Conservation (phyloP, 2,797 vertebrate species). For the Apogon talboti region DNA sequence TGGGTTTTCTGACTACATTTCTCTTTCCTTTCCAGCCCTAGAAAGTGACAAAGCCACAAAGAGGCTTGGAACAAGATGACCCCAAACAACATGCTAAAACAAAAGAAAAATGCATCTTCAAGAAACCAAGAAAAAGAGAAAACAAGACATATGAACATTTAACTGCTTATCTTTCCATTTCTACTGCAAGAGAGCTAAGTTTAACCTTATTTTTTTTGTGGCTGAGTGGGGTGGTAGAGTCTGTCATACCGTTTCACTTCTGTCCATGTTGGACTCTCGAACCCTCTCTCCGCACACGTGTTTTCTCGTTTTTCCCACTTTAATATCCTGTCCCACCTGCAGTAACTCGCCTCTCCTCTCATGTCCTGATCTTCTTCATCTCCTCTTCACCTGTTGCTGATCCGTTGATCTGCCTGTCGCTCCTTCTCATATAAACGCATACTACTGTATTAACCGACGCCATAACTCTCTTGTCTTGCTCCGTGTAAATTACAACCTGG, state of each 20-base stretch:
- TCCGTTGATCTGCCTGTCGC: slow-evolving; percentile 40
- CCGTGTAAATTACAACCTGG: slow-evolving; percentile 56
- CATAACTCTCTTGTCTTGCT: slow-evolving; percentile 68
- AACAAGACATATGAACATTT: slow-evolving; percentile 74
- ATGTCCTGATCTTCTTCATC: slow-evolving; percentile 7
- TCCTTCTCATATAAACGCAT: slow-evolving; percentile 64
- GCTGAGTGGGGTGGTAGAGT: slow-evolving; percentile 52
- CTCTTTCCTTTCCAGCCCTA: slow-evolving; percentile 45
- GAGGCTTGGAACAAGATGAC: slow-evolving; percentile 74
- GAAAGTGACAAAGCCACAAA: slow-evolving; percentile 56
- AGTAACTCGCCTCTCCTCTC: slow-evolving; percentile 14
- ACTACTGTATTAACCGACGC: slow-evolving; percentile 77
- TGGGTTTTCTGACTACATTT: slow-evolving; percentile 7
- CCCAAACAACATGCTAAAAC: slow-evolving; percentile 66
- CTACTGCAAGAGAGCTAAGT: slow-evolving; percentile 77
- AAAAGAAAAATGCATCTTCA: slow-evolving; percentile 74
- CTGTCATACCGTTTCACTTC: slow-evolving; percentile 57
- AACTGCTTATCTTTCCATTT: slow-evolving; percentile 81
- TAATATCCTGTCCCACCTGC: slow-evolving; percentile 23
- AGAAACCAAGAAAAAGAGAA: slow-evolving; percentile 71
- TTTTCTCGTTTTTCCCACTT: slow-evolving; percentile 5
- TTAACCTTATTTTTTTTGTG: slow-evolving; percentile 57
- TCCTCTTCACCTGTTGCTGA: slow-evolving; percentile 25
- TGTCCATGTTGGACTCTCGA: slow-evolving; percentile 43
- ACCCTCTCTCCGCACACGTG: slow-evolving; percentile 26